Evolutionary conservation across 2,113 vertebrate species (phyloP).

Genomic region (Alligator sinensis): DNA sequence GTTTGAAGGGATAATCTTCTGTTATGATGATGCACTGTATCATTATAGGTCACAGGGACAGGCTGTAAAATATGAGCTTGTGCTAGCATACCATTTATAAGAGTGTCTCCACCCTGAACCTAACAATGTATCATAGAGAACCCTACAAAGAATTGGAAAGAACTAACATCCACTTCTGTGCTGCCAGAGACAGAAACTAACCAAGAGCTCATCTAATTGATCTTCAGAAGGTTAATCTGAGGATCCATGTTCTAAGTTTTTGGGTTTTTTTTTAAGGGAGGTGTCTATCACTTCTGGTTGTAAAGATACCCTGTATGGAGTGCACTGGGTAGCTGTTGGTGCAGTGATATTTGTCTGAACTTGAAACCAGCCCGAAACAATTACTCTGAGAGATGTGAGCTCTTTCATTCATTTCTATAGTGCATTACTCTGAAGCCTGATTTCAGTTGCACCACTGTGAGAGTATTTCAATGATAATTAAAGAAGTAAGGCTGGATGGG

Average conservation of each 20-base stretch:
- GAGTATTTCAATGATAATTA: not conserved
- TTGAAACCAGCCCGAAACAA: not conserved
- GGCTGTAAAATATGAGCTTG: constrained; percentile 46
- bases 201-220: not conserved
- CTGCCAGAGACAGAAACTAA: not conserved
- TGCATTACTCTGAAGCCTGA: not conserved
- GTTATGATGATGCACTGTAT: constrained; percentile 32
- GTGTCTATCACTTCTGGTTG: not conserved
- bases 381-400: no score
- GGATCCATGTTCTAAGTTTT: fast-evolving
- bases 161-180: not conserved
- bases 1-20: constrained; percentile 57
- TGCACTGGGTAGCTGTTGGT: not conserved
- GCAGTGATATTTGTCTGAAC: not conserved
- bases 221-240: not conserved
- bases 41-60: constrained; percentile 43
- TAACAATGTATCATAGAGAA: not conserved
- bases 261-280: not conserved
- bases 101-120: not conserved
- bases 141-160: not conserved
- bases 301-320: not conserved
- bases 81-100: not conserved
- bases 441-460: not conserved
- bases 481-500: not conserved
- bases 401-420: not conserved